These are phyloP conservation scores for Cyprinus carpio DNA, from an alignment of 2,113 vertebrate species.

Conservation along the genomic window DNA sequence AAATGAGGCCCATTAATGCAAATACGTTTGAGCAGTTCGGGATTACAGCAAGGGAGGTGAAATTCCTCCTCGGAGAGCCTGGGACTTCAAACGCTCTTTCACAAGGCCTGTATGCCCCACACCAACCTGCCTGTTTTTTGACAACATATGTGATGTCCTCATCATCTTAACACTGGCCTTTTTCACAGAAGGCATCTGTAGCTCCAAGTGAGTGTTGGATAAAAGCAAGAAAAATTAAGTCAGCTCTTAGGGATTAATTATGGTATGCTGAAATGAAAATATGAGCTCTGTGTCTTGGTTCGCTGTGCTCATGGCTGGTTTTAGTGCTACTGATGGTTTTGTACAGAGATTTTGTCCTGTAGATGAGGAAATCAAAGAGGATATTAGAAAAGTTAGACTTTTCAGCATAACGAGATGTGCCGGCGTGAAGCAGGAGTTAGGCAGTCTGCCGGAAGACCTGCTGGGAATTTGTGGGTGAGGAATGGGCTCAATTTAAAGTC, in stretches of 20 bases:
- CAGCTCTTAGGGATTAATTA: conserved; percentile 52
- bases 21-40: conserved; percentile 45
- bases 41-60: conserved; percentile 27
- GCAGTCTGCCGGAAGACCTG: neutral
- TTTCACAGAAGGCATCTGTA: conserved; percentile 45
- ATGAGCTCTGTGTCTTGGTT: conserved; percentile 20
- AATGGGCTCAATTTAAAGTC: conserved; percentile 17
- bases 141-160: conserved; percentile 43
- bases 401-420: conserved; percentile 1
- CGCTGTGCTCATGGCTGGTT: conserved; percentile 14
- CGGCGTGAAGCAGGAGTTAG: neutral
- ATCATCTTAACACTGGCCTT: conserved; percentile 40
- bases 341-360: neutral
- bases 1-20: conserved; percentile 50
- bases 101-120: conserved; percentile 23
- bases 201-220: conserved; percentile 42
- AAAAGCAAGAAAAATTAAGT: conserved; percentile 20
- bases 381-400: conserved; percentile 19
- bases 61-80: conserved; percentile 13
- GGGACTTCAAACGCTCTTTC: conserved; percentile 37
- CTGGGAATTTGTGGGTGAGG: conserved; percentile 4
- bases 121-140: conserved; percentile 27
- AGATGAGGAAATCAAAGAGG: neutral
- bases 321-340: conserved; percentile 18
- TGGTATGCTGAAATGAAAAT: conserved; percentile 44